Evolutionary conservation across 1,140 invertebrate species (phyloP).

Genomic region (Zaprionus ornatus): DNA sequence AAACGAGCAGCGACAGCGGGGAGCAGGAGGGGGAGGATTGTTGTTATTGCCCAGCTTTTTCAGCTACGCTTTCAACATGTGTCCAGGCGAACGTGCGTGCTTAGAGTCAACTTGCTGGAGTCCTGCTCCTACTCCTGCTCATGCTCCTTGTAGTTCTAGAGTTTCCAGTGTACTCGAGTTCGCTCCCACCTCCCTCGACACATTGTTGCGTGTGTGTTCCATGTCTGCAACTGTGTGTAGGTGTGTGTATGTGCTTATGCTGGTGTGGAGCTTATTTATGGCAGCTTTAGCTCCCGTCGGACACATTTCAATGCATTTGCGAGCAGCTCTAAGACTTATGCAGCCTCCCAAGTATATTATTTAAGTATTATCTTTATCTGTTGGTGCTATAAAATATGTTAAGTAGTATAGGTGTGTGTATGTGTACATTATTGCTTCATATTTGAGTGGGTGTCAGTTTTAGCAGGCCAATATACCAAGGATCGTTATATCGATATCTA

Average conservation of each 20-base stretch:
- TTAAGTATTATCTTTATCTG: slow-evolving; percentile 26
- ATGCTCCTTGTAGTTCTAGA: neutral
- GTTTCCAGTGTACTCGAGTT: slow-evolving; percentile 15
- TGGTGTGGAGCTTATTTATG: slow-evolving; percentile 72
- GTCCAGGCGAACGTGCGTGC: slow-evolving; percentile 40
- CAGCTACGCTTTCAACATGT: slow-evolving; percentile 18
- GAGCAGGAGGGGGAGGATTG: slow-evolving; percentile 4
- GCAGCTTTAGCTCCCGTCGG: slow-evolving; percentile 74
- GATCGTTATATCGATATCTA: no score
- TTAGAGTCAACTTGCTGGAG: slow-evolving; percentile 12
- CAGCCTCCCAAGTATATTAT: slow-evolving; percentile 38
- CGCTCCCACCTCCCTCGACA: slow-evolving; percentile 3
- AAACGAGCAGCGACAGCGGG: slow-evolving; percentile 18
- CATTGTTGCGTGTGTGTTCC: neutral
- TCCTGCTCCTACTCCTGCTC: slow-evolving; percentile 10
- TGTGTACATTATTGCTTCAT: neutral
- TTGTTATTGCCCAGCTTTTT: slow-evolving; percentile 32
- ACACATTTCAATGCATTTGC: slow-evolving; percentile 79
- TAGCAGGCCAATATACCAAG: no score
- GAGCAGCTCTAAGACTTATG: slow-evolving; percentile 54
- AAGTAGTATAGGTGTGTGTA: neutral
- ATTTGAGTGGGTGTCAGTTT: no score
- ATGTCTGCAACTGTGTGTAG: neutral
- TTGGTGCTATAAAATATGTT: slow-evolving; percentile 8
- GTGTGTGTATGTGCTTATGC: slow-evolving; percentile 25